Evolutionary conservation across 2,888 invertebrate species (phyloP), one percentile per base, ranked within the genome.

Genomic region (Dusona sp.): DNA sequence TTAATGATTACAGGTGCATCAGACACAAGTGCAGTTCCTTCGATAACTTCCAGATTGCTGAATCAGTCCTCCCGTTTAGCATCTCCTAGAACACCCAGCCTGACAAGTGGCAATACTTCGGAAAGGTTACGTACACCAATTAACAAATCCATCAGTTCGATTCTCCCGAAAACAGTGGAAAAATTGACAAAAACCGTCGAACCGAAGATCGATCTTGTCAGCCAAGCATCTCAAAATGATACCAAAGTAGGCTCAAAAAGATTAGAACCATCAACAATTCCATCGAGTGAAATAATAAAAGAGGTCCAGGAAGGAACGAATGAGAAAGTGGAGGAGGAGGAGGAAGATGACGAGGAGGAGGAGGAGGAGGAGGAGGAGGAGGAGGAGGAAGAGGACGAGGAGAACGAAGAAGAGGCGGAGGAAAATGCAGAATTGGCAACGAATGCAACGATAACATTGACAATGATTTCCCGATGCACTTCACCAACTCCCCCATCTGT

Each of bases 401-500:
- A 77, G 7, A 87, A 89, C 13, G 85, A 79, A 4, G 87, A 87
- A 33, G 80, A 83, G 6, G 87, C 80, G 11, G 88, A 88, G 11
- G 84, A 83, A 7, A 85, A 88, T 36, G 83, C 75, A 38, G 65
- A 89, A 36, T 67, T 6, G 1, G 42, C n/a, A 2, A 78, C 78
- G 38, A 83, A 87, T 25, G 84, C 82, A 1, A 73, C n/a, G 38
- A 68, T 95, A 61, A 94, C 96, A 4, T 93, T 98, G 3, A 95
- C 95, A 6, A 96, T 97, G 75, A 95, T 97, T 3, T 97, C 97
- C 0, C 95, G 98, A 84, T 97, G 96, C 42, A 98, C 98, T 0
- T 98, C 98, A 25, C 98, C 98, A 0, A 97, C 97, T 0, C 96
- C 97, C 4, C 96, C 96, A 0, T 96, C 96, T 0, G 95, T 96